Percentiles rank a stretch among this genome's conserved stretches.
Conservation (phyloP, 2,888 invertebrate species). For the Aphidius colemani region DNA sequence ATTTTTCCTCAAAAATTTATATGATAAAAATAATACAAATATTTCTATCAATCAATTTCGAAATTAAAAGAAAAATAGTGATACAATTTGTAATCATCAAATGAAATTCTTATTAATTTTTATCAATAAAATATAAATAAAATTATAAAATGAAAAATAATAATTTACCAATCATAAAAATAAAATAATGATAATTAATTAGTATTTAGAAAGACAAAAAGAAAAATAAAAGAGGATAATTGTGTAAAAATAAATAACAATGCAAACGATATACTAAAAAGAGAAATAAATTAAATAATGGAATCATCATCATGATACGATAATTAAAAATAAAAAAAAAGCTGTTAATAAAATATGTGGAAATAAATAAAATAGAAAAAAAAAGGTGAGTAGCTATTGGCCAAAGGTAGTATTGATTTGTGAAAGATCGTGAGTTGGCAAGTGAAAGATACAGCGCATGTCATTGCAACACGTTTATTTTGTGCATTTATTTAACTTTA, state of each 20-base stretch:
- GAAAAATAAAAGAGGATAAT: neutral
- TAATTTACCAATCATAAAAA: constrained; percentile 34
- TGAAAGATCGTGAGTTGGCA: constrained; percentile 42
- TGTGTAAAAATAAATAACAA: constrained; percentile 39
- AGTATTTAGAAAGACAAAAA: constrained; percentile 33
- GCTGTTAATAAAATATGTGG: constrained; percentile 58
- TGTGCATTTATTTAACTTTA: constrained; percentile 7
- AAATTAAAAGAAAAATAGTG: constrained; percentile 25
- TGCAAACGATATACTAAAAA: constrained; percentile 15
- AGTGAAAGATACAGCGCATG: neutral
- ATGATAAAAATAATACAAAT: too few species aligned
- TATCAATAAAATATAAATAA: constrained; percentile 14
- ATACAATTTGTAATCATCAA: constrained; percentile 28
- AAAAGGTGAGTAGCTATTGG: constrained; percentile 36
- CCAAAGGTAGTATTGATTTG: constrained; percentile 38
- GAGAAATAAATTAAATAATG: constrained; percentile 17
- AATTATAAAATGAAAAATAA: constrained; percentile 6
- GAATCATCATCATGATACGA: constrained; percentile 17
- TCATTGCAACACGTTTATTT: constrained; percentile 18
- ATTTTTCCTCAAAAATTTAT: neutral
- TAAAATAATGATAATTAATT: constrained; percentile 35
- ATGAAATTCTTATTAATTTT: constrained; percentile 36
- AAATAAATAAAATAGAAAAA: constrained; percentile 16
- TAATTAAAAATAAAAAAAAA: constrained; percentile 45
- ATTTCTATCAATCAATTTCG: too few species aligned